A percentile compares a stretch with the other conserved stretches of the same genome.
These are phyloP conservation scores for Hypselothyrea guttata DNA, from an alignment of 2,888 invertebrate genomes.

Conservation along the genomic window DNA sequence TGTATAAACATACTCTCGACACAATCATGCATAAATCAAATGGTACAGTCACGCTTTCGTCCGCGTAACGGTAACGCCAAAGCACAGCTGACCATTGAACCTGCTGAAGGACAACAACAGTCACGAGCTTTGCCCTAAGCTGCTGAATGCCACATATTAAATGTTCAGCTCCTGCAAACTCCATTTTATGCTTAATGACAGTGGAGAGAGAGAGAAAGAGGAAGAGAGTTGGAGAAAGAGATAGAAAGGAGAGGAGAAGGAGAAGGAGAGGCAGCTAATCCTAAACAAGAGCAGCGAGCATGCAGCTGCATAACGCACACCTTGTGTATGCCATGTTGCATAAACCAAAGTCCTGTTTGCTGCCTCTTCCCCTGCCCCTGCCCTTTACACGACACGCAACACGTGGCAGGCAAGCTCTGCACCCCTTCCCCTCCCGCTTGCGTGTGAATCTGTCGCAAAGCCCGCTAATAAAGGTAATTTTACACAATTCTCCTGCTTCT, in stretches of 20 bases:
- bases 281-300: slow-evolving; percentile 38
- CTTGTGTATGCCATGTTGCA: too few species aligned
- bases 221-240: slow-evolving; percentile 24
- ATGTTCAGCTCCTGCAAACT: slow-evolving; percentile 36
- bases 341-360: too few species aligned
- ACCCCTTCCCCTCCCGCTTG: background rate
- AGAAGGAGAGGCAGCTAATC: too few species aligned
- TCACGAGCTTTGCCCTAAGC: slow-evolving; percentile 35
- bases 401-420: background rate
- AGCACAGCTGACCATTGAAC: slow-evolving; percentile 21
- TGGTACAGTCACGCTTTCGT: slow-evolving; percentile 28
- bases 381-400: too few species aligned
- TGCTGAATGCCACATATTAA: slow-evolving; percentile 61
- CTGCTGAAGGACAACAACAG: slow-evolving; percentile 5
- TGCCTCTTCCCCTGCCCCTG: slow-evolving; percentile 1
- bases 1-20: too few species aligned
- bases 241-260: slow-evolving; percentile 44
- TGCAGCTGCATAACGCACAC: too few species aligned
- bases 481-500: slow-evolving; percentile 28
- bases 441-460: slow-evolving; percentile 10
- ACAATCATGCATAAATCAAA: slow-evolving; percentile 28
- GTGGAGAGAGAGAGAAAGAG: slow-evolving; percentile 15
- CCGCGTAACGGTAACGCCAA: slow-evolving; percentile 17
- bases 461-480: slow-evolving; percentile 73
- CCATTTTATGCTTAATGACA: slow-evolving; percentile 56